A percentile compares a stretch with the other conserved stretches of the same genome.
These are phyloP conservation scores for Axis porcinus DNA, from an alignment of 2,113 vertebrate genomes.

Conservation along the genomic window DNA sequence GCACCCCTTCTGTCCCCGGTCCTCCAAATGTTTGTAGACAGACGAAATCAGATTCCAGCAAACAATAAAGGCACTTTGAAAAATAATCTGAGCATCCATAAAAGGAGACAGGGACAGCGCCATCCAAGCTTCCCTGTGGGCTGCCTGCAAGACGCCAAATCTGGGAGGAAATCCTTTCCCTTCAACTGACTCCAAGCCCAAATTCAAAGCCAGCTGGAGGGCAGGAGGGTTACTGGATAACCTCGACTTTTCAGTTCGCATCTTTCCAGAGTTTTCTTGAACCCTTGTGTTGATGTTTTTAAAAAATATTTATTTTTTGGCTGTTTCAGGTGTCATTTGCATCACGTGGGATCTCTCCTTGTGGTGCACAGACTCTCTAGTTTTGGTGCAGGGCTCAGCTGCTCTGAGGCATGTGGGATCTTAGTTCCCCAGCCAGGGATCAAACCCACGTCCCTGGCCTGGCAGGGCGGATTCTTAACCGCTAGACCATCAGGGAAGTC, in stretches of 20 bases:
- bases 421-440: background rate
- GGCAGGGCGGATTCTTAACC: background rate
- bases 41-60: background rate
- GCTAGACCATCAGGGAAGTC: background rate
- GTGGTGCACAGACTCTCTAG: background rate
- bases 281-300: background rate
- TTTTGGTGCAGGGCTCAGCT: background rate
- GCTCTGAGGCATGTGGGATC: background rate
- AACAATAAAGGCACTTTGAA: background rate
- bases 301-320: background rate
- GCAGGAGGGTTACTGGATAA: background rate
- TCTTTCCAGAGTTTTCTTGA: background rate
- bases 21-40: background rate
- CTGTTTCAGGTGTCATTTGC: background rate
- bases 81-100: background rate
- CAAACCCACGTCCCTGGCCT: background rate
- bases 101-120: background rate
- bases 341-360: background rate
- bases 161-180: background rate
- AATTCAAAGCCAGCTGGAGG: background rate
- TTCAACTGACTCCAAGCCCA: background rate
- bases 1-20: background rate
- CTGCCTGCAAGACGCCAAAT: background rate
- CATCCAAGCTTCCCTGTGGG: rapidly evolving
- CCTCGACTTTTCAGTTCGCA: background rate